A percentile compares a stretch with the other conserved stretches of the same genome.
Conservation (phyloP, 2,797 vertebrate species). For the Girardinus metallicus region DNA sequence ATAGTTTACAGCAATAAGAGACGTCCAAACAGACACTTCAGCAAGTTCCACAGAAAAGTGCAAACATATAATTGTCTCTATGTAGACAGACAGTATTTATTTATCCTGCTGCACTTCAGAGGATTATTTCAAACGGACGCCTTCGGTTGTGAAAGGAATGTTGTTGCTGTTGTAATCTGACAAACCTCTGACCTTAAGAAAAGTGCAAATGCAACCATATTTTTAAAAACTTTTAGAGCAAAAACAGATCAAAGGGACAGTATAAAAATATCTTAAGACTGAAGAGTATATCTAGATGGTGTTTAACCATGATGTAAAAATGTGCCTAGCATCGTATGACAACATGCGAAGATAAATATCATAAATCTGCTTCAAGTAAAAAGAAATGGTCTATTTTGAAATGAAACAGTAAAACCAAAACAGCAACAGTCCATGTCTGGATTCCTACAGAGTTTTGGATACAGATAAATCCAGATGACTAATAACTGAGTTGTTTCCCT, state of each 20-base stretch:
- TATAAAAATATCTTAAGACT: constrained; percentile 29
- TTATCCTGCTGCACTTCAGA: constrained; percentile 23
- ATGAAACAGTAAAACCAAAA: constrained; percentile 13
- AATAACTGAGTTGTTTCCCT: constrained; percentile 24
- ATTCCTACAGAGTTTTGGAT: constrained; percentile 37
- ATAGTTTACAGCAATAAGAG: constrained; percentile 60
- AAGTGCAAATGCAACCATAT: constrained; percentile 68
- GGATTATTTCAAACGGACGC: not conserved
- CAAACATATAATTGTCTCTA: constrained; percentile 54
- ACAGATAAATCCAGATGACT: constrained; percentile 39
- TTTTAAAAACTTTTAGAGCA: constrained; percentile 6
- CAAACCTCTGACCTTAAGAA: constrained; percentile 46
- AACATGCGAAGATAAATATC: not conserved
- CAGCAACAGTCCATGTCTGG: constrained; percentile 10
- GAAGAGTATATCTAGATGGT: constrained; percentile 23
- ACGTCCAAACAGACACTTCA: constrained; percentile 44
- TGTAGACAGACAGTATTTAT: constrained; percentile 29
- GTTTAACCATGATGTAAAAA: constrained; percentile 27
- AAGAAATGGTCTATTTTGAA: not conserved
- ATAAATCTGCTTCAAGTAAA: not conserved
- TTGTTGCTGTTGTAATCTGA: constrained; percentile 36
- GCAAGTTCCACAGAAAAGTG: constrained; percentile 52
- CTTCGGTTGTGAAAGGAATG: constrained; percentile 63
- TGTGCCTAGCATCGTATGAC: not conserved
- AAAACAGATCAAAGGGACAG: constrained; percentile 5